phyloP scores from a whole-genome alignment of 2,797 vertebrate species.

The Potorous gilbertii region DNA sequence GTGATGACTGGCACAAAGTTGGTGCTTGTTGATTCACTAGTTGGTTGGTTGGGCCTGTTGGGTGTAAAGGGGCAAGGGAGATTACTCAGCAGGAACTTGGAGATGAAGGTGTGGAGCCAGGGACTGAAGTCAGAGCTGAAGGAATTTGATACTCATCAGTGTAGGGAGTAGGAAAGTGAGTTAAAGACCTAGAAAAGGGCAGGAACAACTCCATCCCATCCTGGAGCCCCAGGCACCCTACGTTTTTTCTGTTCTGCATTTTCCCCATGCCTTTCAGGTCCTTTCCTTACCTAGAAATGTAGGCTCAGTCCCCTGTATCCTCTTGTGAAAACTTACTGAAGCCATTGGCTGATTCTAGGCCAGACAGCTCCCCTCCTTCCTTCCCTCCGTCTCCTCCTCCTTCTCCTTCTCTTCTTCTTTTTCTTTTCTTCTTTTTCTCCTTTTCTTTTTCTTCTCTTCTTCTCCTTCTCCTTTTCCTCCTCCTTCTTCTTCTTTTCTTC shows the following conservation, averaged over 20 bases:
- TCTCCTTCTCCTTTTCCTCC: too few relatives aligned
- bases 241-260: not conserved
- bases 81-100: not conserved
- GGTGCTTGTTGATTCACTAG: not conserved
- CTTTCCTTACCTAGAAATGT: not conserved
- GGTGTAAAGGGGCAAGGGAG: not conserved
- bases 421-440: too few relatives aligned
- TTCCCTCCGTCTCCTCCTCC: not conserved
- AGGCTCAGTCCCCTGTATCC: not conserved
- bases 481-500: too few relatives aligned
- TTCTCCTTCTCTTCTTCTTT: not conserved
- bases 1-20: not conserved
- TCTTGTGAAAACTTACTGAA: not conserved
- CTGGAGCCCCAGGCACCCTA: not conserved
- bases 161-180: not conserved
- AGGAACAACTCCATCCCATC: not conserved
- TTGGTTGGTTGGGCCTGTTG: not conserved
- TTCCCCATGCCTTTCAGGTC: not conserved
- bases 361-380: not conserved
- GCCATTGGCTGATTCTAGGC: not conserved
- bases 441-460: rapidly evolving
- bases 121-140: not conserved
- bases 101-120: not conserved
- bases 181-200: not conserved
- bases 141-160: not conserved